Base-by-base conservation (phyloP, 1,140 invertebrate species). In the Cataglyphis hispanica region DNA sequence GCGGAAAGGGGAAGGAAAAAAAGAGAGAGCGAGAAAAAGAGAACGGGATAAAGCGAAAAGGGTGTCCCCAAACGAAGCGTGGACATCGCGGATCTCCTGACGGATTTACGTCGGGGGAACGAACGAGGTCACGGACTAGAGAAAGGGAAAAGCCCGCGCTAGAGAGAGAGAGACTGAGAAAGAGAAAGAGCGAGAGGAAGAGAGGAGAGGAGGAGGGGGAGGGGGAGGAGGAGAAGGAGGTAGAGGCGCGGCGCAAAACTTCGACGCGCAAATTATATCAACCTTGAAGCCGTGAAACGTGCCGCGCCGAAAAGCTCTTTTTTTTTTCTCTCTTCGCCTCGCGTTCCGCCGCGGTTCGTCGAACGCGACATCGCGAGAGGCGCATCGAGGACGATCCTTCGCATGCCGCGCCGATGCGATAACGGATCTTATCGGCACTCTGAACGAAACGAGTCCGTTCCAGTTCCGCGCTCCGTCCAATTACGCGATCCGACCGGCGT, bases 41-140 rank as follows among this genome's bases (percentile, higher is more conserved):
- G 81, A 40, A 64, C 58, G 61, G 27, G 72, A 76, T 63, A 43
- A 40, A 70, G 78, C 40, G 64, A 76, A 88, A 91, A 89, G 88
- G 85, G 87, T 91, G 89, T 90, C 89, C 87, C 81, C 78, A 81
- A 89, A 89, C 85, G 61, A 76, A 84, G 89, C 80, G 83, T 87
- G 86, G 85, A 89, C 87, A 85, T 88, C 86, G 86, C 90, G 83
- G 85, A 80, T 87, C 89, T 72, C 80, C 88, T 86, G 90, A 87
- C 87, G 89, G 87, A 91, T 91, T 91, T 89, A 89, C 84, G 83
- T 85, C 87, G 87, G 75, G 76, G 77, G 69, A 88, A 89, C 87
- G 81, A 91, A 91, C 87, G 87, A 89, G 90, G 90, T 90, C 90
- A 91, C 87, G 87, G 90, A 86, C 89, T 90, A 84, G 90, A 85